Conservation (phyloP, 2,797 vertebrate species). For the Sebastes glaucus region DNA sequence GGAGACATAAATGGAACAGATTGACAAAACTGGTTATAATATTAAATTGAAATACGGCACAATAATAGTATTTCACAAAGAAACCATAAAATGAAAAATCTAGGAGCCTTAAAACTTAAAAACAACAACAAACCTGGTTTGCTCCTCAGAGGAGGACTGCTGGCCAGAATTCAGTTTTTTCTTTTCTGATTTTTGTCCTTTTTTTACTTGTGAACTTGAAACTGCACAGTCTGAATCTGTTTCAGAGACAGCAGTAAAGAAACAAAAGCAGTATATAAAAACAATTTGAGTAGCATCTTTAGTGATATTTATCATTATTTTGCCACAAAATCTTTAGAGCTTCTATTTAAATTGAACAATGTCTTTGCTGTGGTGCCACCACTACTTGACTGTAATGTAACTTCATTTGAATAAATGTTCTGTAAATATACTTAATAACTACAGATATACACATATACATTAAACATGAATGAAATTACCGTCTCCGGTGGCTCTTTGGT, state of each 20-base stretch:
- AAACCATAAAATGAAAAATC: background rate
- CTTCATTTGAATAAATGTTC: background rate
- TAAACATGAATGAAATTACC: slow-evolving; percentile 51
- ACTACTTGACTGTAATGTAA: background rate
- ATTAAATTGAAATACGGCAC: background rate
- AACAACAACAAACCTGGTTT: slow-evolving; percentile 52
- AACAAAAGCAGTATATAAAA: background rate
- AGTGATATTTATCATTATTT: background rate
- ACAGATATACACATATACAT: background rate
- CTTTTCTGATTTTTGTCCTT: slow-evolving; percentile 45
- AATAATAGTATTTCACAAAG: background rate
- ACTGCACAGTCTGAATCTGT: slow-evolving; percentile 27
- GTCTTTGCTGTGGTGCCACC: background rate
- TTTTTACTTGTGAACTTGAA: slow-evolving; percentile 40
- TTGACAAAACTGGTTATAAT: background rate
- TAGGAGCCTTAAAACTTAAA: background rate
- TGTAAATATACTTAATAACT: background rate
- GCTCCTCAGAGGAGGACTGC: slow-evolving; percentile 25
- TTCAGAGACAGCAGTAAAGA: background rate
- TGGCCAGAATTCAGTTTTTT: slow-evolving; percentile 20
- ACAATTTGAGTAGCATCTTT: background rate
- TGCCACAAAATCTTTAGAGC: background rate
- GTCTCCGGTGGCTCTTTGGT: slow-evolving; percentile 43
- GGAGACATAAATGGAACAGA: background rate
- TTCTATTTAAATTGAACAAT: background rate